Evolutionary conservation across 2,113 vertebrate species (phyloP).

Genomic region (Polypterus senegalus): DNA sequence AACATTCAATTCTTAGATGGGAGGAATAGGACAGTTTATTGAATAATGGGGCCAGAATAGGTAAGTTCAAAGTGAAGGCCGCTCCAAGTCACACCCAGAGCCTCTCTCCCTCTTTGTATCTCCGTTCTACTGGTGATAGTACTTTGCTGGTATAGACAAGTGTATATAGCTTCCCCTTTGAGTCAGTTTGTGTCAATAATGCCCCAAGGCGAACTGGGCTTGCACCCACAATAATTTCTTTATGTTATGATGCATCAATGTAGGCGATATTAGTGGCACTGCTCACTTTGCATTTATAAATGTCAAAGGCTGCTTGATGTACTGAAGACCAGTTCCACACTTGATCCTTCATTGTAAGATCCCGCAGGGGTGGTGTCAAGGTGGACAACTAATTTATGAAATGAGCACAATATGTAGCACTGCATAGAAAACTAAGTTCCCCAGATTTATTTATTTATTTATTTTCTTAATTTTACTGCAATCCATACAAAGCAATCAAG

Average conservation of each 20-base stretch:
- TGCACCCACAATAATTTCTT: not conserved
- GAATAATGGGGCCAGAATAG: not conserved
- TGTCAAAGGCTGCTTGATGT: not conserved
- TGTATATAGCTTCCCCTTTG: not conserved
- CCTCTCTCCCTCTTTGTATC: not conserved
- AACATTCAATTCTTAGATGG: not conserved
- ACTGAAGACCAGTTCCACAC: not conserved
- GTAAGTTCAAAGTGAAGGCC: not conserved
- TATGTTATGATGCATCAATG: not conserved
- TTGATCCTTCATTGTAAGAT: slow-evolving; percentile 1
- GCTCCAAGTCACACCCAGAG: not conserved
- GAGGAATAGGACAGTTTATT: not conserved
- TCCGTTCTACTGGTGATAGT: not conserved
- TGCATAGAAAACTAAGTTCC: slow-evolving; percentile 2
- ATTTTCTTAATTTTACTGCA: no score
- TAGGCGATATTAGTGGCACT: not conserved
- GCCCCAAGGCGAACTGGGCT: not conserved
- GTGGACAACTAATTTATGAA: not conserved
- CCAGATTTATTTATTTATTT: no score
- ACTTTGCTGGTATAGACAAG: not conserved
- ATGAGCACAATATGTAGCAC: not conserved
- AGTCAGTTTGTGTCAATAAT: not conserved
- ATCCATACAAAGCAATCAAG: no score
- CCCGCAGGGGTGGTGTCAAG: not conserved
- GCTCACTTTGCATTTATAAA: not conserved